Evolutionary conservation across 2,113 vertebrate genomes (phyloP).

Genomic region (Bubalus kerabau): DNA sequence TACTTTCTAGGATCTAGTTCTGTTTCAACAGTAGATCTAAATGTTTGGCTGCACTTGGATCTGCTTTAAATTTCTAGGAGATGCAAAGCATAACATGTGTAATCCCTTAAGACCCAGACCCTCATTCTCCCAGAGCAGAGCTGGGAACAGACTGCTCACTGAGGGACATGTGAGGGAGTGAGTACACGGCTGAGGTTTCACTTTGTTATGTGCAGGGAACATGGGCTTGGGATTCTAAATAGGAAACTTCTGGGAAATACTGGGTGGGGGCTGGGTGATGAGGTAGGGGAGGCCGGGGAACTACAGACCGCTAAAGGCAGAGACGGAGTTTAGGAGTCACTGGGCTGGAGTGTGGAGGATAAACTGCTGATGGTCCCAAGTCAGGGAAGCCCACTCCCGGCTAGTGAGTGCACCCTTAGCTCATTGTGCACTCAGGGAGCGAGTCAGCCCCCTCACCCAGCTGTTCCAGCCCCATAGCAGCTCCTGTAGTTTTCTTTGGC

Average conservation of each 20-base stretch:
- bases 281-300: background rate
- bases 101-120: slow-evolving; percentile 25
- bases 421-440: background rate
- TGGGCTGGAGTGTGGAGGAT: background rate
- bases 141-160: background rate
- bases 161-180: background rate
- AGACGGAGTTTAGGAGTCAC: background rate
- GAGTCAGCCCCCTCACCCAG: background rate
- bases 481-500: slow-evolving; percentile 70
- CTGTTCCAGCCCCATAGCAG: slow-evolving; percentile 17
- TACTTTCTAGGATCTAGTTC: background rate
- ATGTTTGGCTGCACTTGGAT: slow-evolving; percentile 24
- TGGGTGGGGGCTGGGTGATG: background rate
- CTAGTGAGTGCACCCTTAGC: background rate
- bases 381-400: background rate
- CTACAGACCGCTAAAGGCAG: background rate
- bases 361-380: background rate
- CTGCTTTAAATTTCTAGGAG: slow-evolving; percentile 37
- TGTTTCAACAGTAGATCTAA: slow-evolving; percentile 3
- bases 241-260: slow-evolving; percentile 50
- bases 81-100: background rate
- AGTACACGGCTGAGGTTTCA: slow-evolving; percentile 5
- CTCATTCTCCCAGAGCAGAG: background rate
- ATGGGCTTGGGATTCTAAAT: slow-evolving; percentile 17
- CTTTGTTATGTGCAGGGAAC: background rate